Percentiles rank a stretch among this genome's conserved stretches.
phyloP scores from a whole-genome alignment of 2,797 vertebrate species.

The Psittacula derbiana region DNA sequence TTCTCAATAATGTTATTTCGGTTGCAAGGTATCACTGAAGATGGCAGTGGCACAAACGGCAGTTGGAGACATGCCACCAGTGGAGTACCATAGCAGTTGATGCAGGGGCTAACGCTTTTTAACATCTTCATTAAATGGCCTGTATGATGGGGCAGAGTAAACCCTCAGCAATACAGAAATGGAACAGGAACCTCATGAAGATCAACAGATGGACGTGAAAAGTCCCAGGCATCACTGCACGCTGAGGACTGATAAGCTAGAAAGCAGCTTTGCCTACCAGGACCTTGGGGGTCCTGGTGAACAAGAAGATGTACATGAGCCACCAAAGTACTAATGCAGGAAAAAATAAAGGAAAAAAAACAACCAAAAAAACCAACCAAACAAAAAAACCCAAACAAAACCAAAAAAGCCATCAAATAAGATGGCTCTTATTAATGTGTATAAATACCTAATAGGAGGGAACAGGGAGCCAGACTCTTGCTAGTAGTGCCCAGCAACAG shows the following conservation, averaged over 20 bases:
- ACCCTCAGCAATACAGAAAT: not conserved
- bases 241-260: not conserved
- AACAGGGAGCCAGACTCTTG: not conserved
- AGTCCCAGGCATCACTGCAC: not conserved
- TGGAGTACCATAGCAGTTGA: too few species aligned
- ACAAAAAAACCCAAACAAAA: not conserved
- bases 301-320: not conserved
- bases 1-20: not conserved
- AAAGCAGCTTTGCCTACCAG: not conserved
- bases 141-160: not conserved
- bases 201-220: not conserved
- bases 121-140: not conserved
- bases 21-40: not conserved
- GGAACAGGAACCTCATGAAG: not conserved
- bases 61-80: not conserved
- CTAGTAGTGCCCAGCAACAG: not conserved
- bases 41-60: not conserved
- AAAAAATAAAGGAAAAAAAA: not conserved
- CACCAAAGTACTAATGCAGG: not conserved
- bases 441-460: not conserved
- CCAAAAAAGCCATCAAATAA: not conserved
- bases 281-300: not conserved
- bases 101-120: not conserved
- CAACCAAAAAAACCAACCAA: too few species aligned
- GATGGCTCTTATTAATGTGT: not conserved